Evolutionary conservation across 2,797 vertebrate species (phyloP).

Genomic region (Acridotheres tristis): DNA sequence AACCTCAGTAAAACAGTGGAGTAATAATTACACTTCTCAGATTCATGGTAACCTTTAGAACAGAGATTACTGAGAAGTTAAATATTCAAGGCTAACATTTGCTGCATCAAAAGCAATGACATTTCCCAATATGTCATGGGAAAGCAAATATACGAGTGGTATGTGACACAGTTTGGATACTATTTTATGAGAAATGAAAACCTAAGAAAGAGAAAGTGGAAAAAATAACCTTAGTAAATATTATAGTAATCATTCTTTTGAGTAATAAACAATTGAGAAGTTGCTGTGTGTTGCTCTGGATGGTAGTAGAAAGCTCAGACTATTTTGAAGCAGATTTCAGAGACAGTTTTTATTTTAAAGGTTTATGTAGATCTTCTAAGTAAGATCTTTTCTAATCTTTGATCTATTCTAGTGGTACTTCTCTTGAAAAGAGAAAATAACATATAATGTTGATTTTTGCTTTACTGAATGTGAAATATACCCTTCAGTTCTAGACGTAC

Average conservation of each 20-base stretch:
- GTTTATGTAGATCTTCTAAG: background rate
- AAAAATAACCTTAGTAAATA: background rate
- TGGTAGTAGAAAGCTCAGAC: background rate
- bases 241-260: background rate
- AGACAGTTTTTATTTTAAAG: background rate
- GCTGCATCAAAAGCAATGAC: background rate
- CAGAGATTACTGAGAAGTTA: background rate
- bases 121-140: background rate
- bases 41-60: background rate
- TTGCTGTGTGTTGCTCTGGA: background rate
- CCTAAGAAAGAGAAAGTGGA: background rate
- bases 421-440: background rate
- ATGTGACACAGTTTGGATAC: background rate
- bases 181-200: background rate
- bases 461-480: background rate
- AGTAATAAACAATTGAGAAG: background rate
- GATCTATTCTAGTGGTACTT: background rate
- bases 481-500: background rate
- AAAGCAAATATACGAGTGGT: background rate
- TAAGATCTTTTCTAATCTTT: background rate
- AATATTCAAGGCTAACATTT: background rate
- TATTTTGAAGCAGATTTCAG: background rate
- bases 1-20: background rate
- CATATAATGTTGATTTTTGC: background rate
- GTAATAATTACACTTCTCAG: background rate